Evolutionary conservation across 2,888 invertebrate genomes (phyloP).

Genomic region (Antheraea assamensis): DNA sequence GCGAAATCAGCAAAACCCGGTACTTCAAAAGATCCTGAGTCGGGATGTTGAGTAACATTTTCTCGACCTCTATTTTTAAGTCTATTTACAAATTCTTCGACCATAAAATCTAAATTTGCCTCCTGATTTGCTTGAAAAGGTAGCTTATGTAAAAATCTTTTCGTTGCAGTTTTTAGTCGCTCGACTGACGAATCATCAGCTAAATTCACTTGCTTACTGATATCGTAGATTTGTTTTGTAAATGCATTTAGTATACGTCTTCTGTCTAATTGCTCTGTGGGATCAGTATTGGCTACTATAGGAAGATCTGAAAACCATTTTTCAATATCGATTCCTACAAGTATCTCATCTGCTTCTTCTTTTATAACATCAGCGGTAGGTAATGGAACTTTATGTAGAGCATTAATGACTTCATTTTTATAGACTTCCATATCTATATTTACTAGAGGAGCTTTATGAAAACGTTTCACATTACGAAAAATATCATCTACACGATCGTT

Average conservation of each 20-base stretch:
- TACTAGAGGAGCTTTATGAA: conserved; percentile 39
- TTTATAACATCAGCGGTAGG: conserved; percentile 50
- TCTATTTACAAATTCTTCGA: conserved; percentile 54
- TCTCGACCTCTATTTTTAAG: conserved; percentile 43
- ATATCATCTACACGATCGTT: conserved; percentile 44
- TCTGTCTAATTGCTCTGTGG: conserved; percentile 11
- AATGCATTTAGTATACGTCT: conserved; percentile 4
- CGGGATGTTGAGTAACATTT: conserved; percentile 26
- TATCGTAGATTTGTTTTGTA: conserved; percentile 41
- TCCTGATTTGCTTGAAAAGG: conserved; percentile 38
- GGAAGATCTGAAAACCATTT: conserved; percentile 63
- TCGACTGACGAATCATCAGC: conserved; percentile 33
- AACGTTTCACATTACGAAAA: conserved; percentile 45
- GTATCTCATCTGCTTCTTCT: conserved; percentile 58
- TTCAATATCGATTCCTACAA: conserved; percentile 57
- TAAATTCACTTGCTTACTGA: conserved; percentile 38
- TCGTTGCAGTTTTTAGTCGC: conserved; percentile 46
- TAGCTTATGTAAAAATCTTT: conserved; percentile 44
- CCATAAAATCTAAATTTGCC: conserved; percentile 46
- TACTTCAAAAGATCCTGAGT: conserved; percentile 41
- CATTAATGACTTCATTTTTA: conserved; percentile 46
- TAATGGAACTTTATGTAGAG: conserved; percentile 54
- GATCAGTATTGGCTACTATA: conserved; percentile 22
- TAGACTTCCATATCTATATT: conserved; percentile 41
- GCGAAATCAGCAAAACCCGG: conserved; percentile 42